Evolutionary conservation across 1,140 invertebrate genomes (phyloP).

Genomic region (Ridgeia piscesae): DNA sequence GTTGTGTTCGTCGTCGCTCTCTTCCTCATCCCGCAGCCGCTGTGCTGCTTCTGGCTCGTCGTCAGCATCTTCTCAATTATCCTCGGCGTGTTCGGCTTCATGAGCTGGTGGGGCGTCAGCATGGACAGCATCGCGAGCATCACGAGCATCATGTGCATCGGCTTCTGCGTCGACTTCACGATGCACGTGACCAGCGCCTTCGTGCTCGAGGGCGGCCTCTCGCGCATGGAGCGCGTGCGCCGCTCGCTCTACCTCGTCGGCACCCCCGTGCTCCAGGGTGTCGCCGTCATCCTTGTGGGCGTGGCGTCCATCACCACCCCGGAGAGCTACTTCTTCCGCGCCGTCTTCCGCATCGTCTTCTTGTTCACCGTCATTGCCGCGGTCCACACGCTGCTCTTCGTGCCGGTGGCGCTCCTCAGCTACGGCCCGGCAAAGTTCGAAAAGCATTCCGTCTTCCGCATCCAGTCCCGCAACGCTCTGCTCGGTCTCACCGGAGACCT

Average conservation of each 20-base stretch:
- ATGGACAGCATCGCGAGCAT: slow-evolving; percentile 98
- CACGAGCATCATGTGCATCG: slow-evolving; percentile 97
- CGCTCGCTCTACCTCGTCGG: slow-evolving; percentile 87
- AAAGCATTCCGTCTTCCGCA: slow-evolving; percentile 12
- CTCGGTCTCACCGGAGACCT: not conserved
- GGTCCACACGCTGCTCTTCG: slow-evolving; percentile 85
- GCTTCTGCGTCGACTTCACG: slow-evolving; percentile 96
- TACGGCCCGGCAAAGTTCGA: slow-evolving; percentile 35
- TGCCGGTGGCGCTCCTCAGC: slow-evolving; percentile 84
- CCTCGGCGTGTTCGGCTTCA: slow-evolving; percentile 93
- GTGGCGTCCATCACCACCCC: slow-evolving; percentile 84
- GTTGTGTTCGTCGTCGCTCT: slow-evolving; percentile 96
- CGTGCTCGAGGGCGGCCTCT: slow-evolving; percentile 71
- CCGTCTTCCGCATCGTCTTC: slow-evolving; percentile 99
- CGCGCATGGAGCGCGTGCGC: slow-evolving; percentile 69
- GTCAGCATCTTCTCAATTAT: slow-evolving; percentile 96
- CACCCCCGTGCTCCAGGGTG: slow-evolving; percentile 91
- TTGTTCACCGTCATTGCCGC: slow-evolving; percentile 93
- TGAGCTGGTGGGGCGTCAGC: slow-evolving; percentile 93
- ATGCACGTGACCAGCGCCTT: slow-evolving; percentile 97
- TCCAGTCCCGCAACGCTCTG: slow-evolving; percentile 6
- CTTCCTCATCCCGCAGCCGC: slow-evolving; percentile 90
- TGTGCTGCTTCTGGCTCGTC: slow-evolving; percentile 91
- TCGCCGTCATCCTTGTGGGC: slow-evolving; percentile 88
- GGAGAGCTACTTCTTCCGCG: slow-evolving; percentile 93